Evolutionary conservation across 1,140 invertebrate species (phyloP).

Genomic region (Polyergus mexicanus): DNA sequence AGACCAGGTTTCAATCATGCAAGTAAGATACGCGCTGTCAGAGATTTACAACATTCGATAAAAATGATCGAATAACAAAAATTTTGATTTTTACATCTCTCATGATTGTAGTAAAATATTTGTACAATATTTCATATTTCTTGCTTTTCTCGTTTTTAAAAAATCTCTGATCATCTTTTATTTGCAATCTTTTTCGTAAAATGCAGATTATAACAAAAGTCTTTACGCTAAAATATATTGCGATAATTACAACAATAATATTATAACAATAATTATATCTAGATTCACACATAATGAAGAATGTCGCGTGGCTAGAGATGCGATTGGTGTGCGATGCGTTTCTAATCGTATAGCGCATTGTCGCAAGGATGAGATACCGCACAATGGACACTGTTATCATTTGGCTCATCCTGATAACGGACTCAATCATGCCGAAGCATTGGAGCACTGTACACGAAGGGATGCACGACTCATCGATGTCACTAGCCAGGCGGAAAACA

Average conservation of each 20-base stretch:
- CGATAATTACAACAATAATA: slow-evolving; percentile 30
- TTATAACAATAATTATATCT: background rate
- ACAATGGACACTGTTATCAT: slow-evolving; percentile 86
- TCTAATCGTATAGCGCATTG: slow-evolving; percentile 86
- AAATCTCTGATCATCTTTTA: background rate
- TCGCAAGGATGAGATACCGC: slow-evolving; percentile 84
- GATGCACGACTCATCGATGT: slow-evolving; percentile 87
- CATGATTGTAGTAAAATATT: background rate
- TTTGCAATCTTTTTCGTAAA: background rate
- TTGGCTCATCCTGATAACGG: slow-evolving; percentile 80
- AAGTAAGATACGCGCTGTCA: slow-evolving; percentile 73
- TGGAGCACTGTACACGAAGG: slow-evolving; percentile 82
- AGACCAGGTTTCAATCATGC: slow-evolving; percentile 86
- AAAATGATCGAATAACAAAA: background rate
- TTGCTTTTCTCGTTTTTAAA: background rate
- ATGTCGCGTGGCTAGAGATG: slow-evolving; percentile 82
- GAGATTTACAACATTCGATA: background rate
- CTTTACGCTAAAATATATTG: background rate
- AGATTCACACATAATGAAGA: slow-evolving; percentile 80
- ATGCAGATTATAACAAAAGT: background rate
- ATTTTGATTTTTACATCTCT: background rate
- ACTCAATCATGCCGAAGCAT: slow-evolving; percentile 86
- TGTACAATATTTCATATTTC: background rate
- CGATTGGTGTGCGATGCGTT: slow-evolving; percentile 85
- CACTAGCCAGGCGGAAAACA: slow-evolving; percentile 87